Evolutionary conservation across 2,113 vertebrate genomes (phyloP).

Genomic region (Anguilla rostrata): DNA sequence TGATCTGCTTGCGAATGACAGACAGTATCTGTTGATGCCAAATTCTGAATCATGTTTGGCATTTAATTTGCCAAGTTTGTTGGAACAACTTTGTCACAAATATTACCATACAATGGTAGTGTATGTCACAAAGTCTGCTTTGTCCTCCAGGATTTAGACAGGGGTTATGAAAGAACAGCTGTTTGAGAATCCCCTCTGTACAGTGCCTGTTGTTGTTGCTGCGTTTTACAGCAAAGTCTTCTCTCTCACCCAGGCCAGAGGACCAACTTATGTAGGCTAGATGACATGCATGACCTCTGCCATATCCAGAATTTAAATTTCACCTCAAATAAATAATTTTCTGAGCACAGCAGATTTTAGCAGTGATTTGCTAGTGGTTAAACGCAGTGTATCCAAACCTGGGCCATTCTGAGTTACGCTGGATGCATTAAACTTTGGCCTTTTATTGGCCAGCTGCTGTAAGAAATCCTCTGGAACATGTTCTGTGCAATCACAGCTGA

Average conservation of each 20-base stretch:
- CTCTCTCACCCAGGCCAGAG: background rate
- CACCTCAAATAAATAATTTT: background rate
- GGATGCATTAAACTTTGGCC: constrained; percentile 11
- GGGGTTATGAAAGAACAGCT: too few relatives aligned
- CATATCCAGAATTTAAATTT: too few relatives aligned
- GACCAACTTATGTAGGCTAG: too few relatives aligned
- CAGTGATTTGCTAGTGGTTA: constrained; percentile 11
- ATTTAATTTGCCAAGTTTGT: background rate
- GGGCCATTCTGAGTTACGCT: constrained; percentile 13
- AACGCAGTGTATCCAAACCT: background rate
- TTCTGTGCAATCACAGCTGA: constrained; percentile 25
- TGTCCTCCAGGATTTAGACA: too few relatives aligned
- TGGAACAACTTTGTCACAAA: too few relatives aligned
- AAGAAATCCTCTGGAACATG: constrained; percentile 17
- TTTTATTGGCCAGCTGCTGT: constrained; percentile 18
- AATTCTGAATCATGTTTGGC: background rate
- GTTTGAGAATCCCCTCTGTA: too few relatives aligned
- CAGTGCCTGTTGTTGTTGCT: too few relatives aligned
- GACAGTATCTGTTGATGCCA: background rate
- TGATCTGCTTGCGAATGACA: background rate
- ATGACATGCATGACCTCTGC: too few relatives aligned
- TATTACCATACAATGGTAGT: too few relatives aligned
- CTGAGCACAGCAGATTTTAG: background rate
- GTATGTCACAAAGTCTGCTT: too few relatives aligned
- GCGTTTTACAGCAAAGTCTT: too few relatives aligned